Evolutionary conservation across 2,797 vertebrate species (phyloP).

Genomic region (Trachops cirrhosus): DNA sequence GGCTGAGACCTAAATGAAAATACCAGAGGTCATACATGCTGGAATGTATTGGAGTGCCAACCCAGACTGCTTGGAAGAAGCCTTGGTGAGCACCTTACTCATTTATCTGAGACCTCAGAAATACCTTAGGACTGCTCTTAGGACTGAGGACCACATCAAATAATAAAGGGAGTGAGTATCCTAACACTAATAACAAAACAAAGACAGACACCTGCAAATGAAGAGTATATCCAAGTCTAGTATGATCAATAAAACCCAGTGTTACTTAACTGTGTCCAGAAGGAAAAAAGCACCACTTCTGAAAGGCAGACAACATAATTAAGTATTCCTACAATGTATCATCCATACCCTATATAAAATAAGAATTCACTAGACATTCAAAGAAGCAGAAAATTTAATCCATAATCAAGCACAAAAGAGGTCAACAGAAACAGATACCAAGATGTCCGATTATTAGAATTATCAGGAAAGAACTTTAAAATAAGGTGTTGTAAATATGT

Average conservation of each 20-base stretch:
- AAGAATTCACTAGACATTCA: neutral
- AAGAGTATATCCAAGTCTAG: neutral
- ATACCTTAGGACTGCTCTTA: neutral
- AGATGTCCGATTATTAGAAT: neutral
- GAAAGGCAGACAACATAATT: neutral
- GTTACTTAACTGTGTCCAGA: neutral
- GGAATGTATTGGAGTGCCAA: neutral
- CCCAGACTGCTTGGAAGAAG: neutral
- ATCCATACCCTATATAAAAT: neutral
- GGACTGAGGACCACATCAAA: neutral
- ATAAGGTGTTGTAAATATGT: neutral
- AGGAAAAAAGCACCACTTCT: neutral
- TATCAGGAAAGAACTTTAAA: neutral
- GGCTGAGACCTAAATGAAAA: neutral
- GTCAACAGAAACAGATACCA: neutral
- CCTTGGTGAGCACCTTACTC: neutral
- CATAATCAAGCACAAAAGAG: neutral
- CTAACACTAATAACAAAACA: neutral
- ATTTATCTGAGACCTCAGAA: neutral
- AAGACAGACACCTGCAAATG: neutral
- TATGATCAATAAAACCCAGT: neutral
- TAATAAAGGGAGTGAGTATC: neutral
- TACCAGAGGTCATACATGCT: neutral
- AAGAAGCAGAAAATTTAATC: neutral
- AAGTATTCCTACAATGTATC: neutral